These are phyloP conservation scores for Leptonema lineaticorne DNA, from an alignment of 1,140 invertebrate species.

Conservation along the genomic window DNA sequence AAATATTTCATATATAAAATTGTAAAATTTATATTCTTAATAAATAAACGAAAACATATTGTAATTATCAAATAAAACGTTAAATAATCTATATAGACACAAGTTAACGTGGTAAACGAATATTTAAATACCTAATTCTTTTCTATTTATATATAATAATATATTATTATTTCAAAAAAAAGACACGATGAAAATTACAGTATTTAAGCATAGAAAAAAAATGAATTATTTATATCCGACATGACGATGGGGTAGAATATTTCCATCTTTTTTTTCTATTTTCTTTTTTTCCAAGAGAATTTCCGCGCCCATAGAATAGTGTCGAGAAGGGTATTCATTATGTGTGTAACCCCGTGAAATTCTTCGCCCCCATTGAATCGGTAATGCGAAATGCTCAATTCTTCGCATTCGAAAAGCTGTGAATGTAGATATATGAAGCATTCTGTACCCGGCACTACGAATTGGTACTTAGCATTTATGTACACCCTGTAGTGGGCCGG, in stretches of 20 bases:
- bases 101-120: too few species aligned
- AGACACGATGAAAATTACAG: too few species aligned
- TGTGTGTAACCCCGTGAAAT: constrained; percentile 39
- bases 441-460: background rate
- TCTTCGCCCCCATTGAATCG: constrained; percentile 30
- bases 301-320: background rate
- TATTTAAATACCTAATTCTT: too few species aligned
- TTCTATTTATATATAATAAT: too few species aligned
- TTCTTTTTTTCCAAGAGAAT: constrained; percentile 11
- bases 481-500: background rate
- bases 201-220: too few species aligned
- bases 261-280: background rate
- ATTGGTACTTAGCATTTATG: background rate
- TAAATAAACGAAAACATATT: too few species aligned
- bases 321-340: constrained; percentile 35
- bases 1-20: too few species aligned
- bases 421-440: background rate
- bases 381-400: constrained; percentile 32
- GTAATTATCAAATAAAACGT: too few species aligned
- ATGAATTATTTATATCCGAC: too few species aligned
- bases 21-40: too few species aligned
- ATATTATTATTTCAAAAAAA: too few species aligned
- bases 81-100: too few species aligned
- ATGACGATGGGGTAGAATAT: constrained; percentile 3
- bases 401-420: constrained; percentile 3